Percentiles rank a stretch among this genome's conserved stretches.
phyloP scores from a whole-genome alignment of 2,113 vertebrate species.

The Romanogobio albipinnatus region DNA sequence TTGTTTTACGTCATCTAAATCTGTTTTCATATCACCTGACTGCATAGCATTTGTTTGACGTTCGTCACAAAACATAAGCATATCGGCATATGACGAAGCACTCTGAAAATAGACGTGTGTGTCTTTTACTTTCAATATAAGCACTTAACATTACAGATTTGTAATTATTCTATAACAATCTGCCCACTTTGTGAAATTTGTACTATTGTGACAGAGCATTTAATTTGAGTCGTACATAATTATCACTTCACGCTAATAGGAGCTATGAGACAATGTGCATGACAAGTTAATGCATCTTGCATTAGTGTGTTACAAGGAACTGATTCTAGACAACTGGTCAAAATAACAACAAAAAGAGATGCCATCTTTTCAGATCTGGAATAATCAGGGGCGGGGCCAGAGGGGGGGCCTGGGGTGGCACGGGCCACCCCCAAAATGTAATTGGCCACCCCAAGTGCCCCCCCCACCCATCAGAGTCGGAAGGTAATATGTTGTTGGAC shows the following conservation, averaged over 20 bases:
- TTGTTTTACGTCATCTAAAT: not conserved
- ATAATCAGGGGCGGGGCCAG: no score
- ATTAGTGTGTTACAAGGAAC: not conserved
- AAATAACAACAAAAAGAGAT: no score
- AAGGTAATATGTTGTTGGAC: no score
- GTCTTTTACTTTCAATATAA: not conserved
- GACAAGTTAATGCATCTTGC: not conserved
- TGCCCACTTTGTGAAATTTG: not conserved
- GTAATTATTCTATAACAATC: not conserved
- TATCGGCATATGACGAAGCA: not conserved
- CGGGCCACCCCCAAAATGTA: no score
- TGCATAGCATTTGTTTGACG: not conserved
- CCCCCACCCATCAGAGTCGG: no score
- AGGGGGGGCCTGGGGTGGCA: no score
- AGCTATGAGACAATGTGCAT: not conserved
- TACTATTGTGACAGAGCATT: not conserved
- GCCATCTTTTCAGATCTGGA: no score
- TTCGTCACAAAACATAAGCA: not conserved
- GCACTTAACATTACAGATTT: not conserved
- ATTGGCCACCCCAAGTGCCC: no score
- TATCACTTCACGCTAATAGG: not conserved
- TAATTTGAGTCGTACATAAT: not conserved
- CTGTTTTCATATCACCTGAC: not conserved
- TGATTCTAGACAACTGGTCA: no score
- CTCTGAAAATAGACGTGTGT: not conserved